Conservation (phyloP, 2,797 vertebrate species). For the Lindbergichthys nudifrons region DNA sequence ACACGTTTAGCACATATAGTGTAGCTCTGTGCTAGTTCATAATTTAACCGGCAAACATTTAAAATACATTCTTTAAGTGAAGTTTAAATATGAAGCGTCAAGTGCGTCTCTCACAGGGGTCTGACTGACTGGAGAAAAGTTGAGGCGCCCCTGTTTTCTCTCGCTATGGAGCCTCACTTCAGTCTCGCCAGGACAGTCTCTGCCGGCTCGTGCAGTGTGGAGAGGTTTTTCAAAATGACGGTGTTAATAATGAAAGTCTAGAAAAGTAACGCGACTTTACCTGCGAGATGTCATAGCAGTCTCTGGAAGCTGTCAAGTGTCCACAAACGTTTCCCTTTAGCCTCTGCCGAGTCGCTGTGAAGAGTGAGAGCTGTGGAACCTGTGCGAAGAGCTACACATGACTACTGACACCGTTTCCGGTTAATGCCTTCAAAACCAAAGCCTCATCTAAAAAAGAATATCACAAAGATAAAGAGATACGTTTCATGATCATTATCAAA, state of each 20-base stretch:
- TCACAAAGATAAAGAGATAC: background rate
- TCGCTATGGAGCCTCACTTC: slow-evolving; percentile 14
- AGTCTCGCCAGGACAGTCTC: slow-evolving; percentile 4
- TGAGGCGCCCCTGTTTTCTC: slow-evolving; percentile 39
- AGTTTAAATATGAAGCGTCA: background rate
- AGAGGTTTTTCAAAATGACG: background rate
- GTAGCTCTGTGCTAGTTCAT: background rate
- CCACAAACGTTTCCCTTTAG: slow-evolving; percentile 62
- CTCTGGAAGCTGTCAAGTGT: slow-evolving; percentile 69
- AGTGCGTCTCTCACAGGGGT: slow-evolving; percentile 11
- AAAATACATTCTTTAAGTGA: background rate
- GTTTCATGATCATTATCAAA: background rate
- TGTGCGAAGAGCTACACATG: background rate
- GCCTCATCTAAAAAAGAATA: fast-evolving
- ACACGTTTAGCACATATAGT: background rate
- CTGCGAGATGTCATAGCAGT: slow-evolving; percentile 90
- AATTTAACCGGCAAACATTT: background rate
- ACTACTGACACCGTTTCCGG: slow-evolving; percentile 45
- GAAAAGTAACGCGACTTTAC: slow-evolving; percentile 71
- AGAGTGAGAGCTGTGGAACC: slow-evolving; percentile 42
- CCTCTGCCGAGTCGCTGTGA: slow-evolving; percentile 44
- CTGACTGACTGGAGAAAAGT: slow-evolving; percentile 51
- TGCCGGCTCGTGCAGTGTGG: slow-evolving; percentile 9
- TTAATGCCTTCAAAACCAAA: slow-evolving; percentile 65
- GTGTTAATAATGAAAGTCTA: background rate